phyloP scores from a whole-genome alignment of 30 jellyfish, hydroid and myxozoan species.

The Calvadosia cruxmelitensis region DNA sequence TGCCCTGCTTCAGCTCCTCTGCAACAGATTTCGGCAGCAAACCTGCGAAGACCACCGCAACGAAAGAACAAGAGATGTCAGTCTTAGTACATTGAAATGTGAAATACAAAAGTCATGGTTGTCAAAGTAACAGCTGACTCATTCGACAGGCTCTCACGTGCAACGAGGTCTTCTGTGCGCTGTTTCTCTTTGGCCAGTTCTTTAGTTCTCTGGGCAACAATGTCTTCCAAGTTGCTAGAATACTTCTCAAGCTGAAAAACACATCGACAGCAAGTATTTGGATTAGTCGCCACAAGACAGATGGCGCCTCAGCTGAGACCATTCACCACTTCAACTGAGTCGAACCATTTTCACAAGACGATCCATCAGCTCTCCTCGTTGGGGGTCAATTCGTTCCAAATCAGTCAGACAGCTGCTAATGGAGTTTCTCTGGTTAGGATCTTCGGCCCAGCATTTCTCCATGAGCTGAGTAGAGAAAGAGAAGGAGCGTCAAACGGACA shows the following conservation, averaged over 20 bases:
- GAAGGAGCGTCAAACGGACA: no score
- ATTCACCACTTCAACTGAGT: no score
- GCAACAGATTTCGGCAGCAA: constrained; percentile 79
- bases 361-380: constrained; percentile 73
- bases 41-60: constrained; percentile 19
- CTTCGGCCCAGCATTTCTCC: constrained; percentile 84
- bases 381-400: constrained; percentile 78
- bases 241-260: constrained; percentile 61
- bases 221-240: constrained; percentile 70
- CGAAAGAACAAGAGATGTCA: background rate
- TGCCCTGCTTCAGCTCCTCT: constrained; percentile 88
- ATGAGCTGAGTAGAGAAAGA: constrained; percentile 33
- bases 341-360: constrained; percentile 71
- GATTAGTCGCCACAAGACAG: no score
- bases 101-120: background rate
- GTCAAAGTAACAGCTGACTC: background rate
- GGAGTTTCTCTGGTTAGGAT: constrained; percentile 60
- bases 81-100: background rate
- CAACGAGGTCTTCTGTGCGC: constrained; percentile 78
- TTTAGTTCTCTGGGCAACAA: constrained; percentile 75
- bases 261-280: no score
- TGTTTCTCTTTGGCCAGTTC: constrained; percentile 62
- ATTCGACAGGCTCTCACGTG: constrained; percentile 34
- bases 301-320: no score
- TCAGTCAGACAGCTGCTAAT: constrained; percentile 34